These are phyloP conservation scores for Polymixis lichenea DNA, from an alignment of 2,888 invertebrate species.

Conservation along the genomic window DNA sequence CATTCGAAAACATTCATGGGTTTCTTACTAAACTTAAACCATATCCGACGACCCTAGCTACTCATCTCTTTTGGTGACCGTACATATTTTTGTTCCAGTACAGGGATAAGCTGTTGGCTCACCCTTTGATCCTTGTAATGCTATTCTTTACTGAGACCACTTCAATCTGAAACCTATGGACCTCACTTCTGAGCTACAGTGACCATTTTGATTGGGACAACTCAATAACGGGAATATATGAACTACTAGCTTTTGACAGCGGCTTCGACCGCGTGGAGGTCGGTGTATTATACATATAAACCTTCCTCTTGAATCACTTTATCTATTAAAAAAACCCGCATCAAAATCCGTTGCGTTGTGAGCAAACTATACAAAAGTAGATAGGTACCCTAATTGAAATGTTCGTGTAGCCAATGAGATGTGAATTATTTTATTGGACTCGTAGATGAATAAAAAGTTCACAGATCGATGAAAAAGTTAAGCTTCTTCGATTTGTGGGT, in stretches of 20 bases:
- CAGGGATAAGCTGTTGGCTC: background rate
- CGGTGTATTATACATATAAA: too few relatives aligned
- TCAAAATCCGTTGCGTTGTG: too few relatives aligned
- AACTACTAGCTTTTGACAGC: too few relatives aligned
- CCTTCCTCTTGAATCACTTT: too few relatives aligned
- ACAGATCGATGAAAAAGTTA: background rate
- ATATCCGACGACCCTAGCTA: too few relatives aligned
- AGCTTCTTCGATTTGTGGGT: background rate
- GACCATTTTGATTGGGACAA: slow-evolving; percentile 6
- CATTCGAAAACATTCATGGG: too few relatives aligned
- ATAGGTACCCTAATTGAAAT: background rate
- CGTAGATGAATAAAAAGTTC: background rate
- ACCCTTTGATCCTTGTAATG: slow-evolving; percentile 21
- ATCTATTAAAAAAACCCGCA: too few relatives aligned
- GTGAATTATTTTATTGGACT: background rate
- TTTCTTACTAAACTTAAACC: too few relatives aligned
- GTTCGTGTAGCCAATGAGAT: background rate
- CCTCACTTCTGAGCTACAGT: slow-evolving; percentile 1
- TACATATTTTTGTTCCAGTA: background rate
- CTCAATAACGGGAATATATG: background rate
- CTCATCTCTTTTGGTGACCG: too few relatives aligned
- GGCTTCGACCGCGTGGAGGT: too few relatives aligned
- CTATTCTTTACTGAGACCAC: slow-evolving; percentile 30
- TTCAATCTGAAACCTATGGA: slow-evolving; percentile 20
- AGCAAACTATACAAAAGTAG: background rate